These are phyloP conservation scores for Bombus confusus DNA, from an alignment of 1,140 invertebrate genomes.

Conservation along the genomic window DNA sequence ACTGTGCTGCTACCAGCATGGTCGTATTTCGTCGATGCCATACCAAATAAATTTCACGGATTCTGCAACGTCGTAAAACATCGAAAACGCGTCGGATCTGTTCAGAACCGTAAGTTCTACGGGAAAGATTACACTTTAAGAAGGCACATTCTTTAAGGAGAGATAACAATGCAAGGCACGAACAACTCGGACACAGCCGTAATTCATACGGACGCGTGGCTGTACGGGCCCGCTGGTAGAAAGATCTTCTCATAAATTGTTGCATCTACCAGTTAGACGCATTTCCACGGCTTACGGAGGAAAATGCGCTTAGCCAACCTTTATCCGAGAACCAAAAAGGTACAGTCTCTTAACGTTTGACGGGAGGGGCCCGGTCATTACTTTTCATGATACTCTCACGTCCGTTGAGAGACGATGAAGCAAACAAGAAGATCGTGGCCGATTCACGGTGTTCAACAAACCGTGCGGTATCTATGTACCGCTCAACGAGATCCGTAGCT, in stretches of 20 bases:
- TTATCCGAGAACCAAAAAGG: constrained; percentile 58
- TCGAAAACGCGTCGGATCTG: not conserved
- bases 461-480: constrained; percentile 75
- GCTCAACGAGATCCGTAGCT: constrained; percentile 60
- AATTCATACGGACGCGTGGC: constrained; percentile 8
- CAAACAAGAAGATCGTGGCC: constrained; percentile 66
- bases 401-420: constrained; percentile 60
- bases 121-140: not conserved
- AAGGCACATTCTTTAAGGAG: not conserved
- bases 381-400: constrained; percentile 80
- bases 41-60: not conserved
- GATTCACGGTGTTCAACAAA: constrained; percentile 78
- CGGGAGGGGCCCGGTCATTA: constrained; percentile 73
- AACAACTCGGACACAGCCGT: not conserved
- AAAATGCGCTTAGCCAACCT: constrained; percentile 74
- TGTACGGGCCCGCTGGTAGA: not conserved
- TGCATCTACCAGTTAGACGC: not conserved
- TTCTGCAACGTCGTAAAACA: not conserved
- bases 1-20: not conserved
- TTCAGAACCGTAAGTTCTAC: too few species aligned
- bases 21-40: not conserved
- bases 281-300: constrained; percentile 20
- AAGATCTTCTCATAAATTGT: constrained; percentile 47
- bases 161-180: not conserved
- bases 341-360: constrained; percentile 73